A percentile compares a stretch with the other conserved stretches of the same genome.
Conservation (phyloP, 2,888 invertebrate genomes). For the Bugulina stolonifera region DNA sequence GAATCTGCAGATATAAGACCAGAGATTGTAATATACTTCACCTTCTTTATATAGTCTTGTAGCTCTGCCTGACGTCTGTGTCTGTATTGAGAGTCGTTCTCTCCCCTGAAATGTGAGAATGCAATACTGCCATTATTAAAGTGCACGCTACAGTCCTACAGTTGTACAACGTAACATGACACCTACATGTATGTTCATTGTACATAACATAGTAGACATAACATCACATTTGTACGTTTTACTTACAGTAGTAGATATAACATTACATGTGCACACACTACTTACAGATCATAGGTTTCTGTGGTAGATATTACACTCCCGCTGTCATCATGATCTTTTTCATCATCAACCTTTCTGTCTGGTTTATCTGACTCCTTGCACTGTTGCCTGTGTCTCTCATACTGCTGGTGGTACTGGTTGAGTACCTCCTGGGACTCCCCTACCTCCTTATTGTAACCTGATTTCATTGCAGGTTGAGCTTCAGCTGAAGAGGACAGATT, state of each 20-base stretch:
- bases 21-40: no score
- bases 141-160: no score
- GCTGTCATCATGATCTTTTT: slow-evolving; percentile 1
- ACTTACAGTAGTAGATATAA: not conserved
- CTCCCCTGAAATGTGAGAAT: not conserved
- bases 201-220: no score
- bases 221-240: not conserved
- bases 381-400: slow-evolving; percentile 7
- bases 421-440: not conserved
- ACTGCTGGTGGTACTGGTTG: slow-evolving; percentile 2
- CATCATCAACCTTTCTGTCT: not conserved
- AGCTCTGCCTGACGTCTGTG: slow-evolving; percentile 18
- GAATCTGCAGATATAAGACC: no score
- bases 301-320: slow-evolving; percentile 19
- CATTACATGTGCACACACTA: no score
- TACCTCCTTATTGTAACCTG: not conserved
- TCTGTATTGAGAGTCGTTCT: slow-evolving; percentile 5
- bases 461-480: no score
- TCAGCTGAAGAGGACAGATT: no score
- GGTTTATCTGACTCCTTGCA: not conserved
- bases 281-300: slow-evolving; percentile 19
- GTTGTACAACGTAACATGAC: no score
- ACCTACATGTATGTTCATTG: not conserved
- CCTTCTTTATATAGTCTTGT: slow-evolving; percentile 23
- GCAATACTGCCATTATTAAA: no score